Conservation (phyloP, 2,888 invertebrate genomes). For the Hoplodrina ambigua region DNA sequence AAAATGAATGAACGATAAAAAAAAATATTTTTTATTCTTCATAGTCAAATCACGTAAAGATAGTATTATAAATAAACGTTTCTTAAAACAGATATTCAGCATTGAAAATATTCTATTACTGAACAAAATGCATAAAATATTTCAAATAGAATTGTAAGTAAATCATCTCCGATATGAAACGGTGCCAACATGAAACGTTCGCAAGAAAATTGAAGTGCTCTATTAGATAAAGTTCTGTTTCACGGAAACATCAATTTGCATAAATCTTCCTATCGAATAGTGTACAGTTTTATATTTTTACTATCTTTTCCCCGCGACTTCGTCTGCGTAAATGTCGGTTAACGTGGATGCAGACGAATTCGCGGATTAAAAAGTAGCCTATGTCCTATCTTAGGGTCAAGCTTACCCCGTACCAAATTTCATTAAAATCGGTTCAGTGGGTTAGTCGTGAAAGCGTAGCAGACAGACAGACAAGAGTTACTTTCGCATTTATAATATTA, state of each 20-base stretch:
- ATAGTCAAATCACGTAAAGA: background rate
- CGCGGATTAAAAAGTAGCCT: too few relatives aligned
- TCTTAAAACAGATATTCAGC: slow-evolving; percentile 6
- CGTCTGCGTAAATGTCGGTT: too few relatives aligned
- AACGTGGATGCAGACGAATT: too few relatives aligned
- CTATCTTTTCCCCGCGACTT: background rate
- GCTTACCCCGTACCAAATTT: too few relatives aligned
- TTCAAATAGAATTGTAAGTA: slow-evolving; percentile 44
- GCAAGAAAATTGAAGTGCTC: slow-evolving; percentile 47
- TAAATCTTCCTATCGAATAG: slow-evolving; percentile 34
- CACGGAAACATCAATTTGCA: slow-evolving; percentile 35
- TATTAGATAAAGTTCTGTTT: slow-evolving; percentile 48
- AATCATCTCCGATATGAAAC: slow-evolving; percentile 51
- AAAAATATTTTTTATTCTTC: background rate
- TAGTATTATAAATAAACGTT: background rate
- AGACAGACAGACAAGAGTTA: too few relatives aligned
- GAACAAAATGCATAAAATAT: slow-evolving; percentile 32
- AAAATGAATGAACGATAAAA: too few relatives aligned
- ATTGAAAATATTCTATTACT: slow-evolving; percentile 30
- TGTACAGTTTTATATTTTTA: slow-evolving; percentile 9
- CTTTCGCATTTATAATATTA: too few relatives aligned
- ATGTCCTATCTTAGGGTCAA: too few relatives aligned
- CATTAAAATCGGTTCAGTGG: too few relatives aligned
- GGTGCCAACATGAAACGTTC: slow-evolving; percentile 45
- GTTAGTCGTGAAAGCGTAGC: too few relatives aligned